Base-by-base conservation (phyloP, 2,797 vertebrate species). In the Acomys russatus region DNA sequence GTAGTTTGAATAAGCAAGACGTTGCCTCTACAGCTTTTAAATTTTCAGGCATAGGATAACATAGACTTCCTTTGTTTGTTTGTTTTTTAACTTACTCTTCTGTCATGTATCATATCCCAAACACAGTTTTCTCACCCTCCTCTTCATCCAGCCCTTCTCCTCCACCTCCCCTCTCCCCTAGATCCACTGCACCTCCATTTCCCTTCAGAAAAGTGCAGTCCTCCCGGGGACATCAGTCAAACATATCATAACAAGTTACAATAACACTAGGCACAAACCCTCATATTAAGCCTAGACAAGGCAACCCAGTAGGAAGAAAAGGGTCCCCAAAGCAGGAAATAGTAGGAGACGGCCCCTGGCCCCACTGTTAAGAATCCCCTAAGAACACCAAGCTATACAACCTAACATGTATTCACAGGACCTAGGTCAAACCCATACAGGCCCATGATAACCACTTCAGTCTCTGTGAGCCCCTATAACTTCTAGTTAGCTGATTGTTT, bases 11-110 rank as follows among this genome's bases (percentile, higher is more conserved):
- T 92, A 70, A 78, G 12, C 20, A 25, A 68, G 51, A 70, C n/a
- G 78, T 30, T 25, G 33, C 73, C 83, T 78, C 33, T 20, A 33
- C 71, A 87, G 76, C 59, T 85, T 78, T 88, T 88, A 92, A 95
- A 56, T 93, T 82, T 90, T 90, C 82, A 49, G 22, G 79, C 17
- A 66, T 78, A 33, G 30, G 70, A 7, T 78, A 63, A 20, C 33
- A 51, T 77, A 71, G 63, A 30, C 63, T 95, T 91, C 56, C 15
- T 59, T 59, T 59, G 56, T 59, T 59, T 59, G 15, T 15, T 56
- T 17, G 14, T 59, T 6, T 59, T 59, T 59, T 59, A 17, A 15
- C 18, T 59, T 59, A 59, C 18, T 59, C 56, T 59, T 59, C 56
- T 59, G 14, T 59, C 56, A 59, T 59, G 18, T 59, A 59, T 59